Percentiles rank a stretch among this genome's conserved stretches.
phyloP scores from a whole-genome alignment of 2,113 vertebrate genomes.

The Leuciscus idus region DNA sequence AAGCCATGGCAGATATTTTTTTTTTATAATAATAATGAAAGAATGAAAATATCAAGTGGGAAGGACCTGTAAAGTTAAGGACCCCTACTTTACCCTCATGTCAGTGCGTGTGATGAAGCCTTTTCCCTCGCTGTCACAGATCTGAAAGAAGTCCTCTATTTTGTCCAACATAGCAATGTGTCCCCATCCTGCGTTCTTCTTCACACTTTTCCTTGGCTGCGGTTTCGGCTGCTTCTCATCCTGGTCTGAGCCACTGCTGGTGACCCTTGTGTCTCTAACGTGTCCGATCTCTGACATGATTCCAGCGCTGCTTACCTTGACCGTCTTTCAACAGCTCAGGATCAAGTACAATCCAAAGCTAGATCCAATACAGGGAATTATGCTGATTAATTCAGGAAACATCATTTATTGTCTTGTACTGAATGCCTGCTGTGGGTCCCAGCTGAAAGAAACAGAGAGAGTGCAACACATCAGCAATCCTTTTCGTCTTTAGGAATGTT shows the following conservation, averaged over 20 bases:
- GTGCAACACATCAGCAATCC: no score
- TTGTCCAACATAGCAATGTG: conserved; percentile 76
- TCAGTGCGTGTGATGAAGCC: conserved; percentile 86
- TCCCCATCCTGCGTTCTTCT: conserved; percentile 61
- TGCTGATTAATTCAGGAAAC: neutral
- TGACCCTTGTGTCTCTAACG: no score
- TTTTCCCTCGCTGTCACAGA: conserved; percentile 87
- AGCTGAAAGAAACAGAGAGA: neutral
- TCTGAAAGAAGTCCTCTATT: conserved; percentile 89
- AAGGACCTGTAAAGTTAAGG: neutral
- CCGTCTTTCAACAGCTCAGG: neutral
- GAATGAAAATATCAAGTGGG: neutral
- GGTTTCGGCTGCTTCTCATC: conserved; percentile 55
- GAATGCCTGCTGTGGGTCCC: neutral
- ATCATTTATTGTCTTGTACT: neutral
- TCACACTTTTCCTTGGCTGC: conserved; percentile 7
- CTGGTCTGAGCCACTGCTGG: no score
- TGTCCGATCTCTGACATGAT: conserved; percentile 54
- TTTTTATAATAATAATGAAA: no score
- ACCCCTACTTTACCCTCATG: conserved; percentile 84
- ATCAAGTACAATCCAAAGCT: neutral
- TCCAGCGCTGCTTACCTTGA: conserved; percentile 30
- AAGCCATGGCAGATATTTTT: neutral
- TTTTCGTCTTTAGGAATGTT: no score
- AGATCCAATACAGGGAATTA: neutral